Conservation (phyloP, 2,888 invertebrate species). For the Ormyrus thymus region DNA sequence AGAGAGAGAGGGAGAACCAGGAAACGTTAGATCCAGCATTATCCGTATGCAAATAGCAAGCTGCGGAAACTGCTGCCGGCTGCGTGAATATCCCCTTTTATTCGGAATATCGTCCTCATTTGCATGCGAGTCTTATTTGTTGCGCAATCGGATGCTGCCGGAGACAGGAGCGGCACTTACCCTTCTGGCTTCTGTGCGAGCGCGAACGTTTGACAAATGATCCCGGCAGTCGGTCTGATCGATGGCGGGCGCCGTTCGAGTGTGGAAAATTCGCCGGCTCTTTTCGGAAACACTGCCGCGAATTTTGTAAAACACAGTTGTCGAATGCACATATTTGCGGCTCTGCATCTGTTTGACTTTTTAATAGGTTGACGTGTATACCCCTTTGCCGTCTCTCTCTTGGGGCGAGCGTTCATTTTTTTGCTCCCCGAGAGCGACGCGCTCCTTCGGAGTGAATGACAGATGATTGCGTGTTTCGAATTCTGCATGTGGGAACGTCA, state of each 20-base stretch:
- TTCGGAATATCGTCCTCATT: slow-evolving; percentile 29
- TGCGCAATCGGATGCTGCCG: neutral
- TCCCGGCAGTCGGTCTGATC: slow-evolving; percentile 60
- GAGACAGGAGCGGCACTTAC: neutral
- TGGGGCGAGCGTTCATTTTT: neutral
- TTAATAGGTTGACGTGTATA: slow-evolving; percentile 36
- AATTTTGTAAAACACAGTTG: neutral
- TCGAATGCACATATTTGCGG: neutral
- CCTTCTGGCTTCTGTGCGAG: neutral
- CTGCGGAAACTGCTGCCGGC: slow-evolving; percentile 45
- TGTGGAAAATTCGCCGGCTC: slow-evolving; percentile 69
- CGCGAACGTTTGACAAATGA: slow-evolving; percentile 69
- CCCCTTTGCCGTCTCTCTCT: slow-evolving; percentile 7
- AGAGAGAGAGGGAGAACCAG: slow-evolving; percentile 31
- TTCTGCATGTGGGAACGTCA: slow-evolving; percentile 64
- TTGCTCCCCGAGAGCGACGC: slow-evolving; percentile 44
- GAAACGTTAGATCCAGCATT: slow-evolving; percentile 51
- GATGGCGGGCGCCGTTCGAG: slow-evolving; percentile 66
- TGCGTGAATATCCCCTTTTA: slow-evolving; percentile 36
- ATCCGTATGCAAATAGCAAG: slow-evolving; percentile 56
- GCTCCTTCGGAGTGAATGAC: slow-evolving; percentile 66
- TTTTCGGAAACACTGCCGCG: slow-evolving; percentile 1
- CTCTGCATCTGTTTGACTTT: slow-evolving; percentile 43
- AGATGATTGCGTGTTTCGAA: slow-evolving; percentile 68
- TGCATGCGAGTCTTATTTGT: slow-evolving; percentile 46